Percentiles rank a stretch among this genome's conserved stretches.
These are phyloP conservation scores for Bufotes viridis DNA, from an alignment of 2,797 vertebrate genomes.

Conservation along the genomic window DNA sequence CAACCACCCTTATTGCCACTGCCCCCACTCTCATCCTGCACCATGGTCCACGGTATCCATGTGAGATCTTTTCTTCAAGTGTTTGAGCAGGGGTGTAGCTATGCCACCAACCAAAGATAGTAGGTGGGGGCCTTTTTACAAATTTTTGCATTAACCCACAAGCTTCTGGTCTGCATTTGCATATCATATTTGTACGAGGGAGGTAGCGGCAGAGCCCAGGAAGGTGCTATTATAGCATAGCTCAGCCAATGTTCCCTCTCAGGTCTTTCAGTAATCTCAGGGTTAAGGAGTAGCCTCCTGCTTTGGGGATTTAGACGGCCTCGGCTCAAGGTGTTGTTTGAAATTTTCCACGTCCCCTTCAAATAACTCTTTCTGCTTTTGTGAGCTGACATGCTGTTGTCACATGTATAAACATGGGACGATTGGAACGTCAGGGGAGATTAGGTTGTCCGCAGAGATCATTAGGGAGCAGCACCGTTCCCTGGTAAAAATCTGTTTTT, in stretches of 20 bases:
- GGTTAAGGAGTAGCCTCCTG: constrained; percentile 23
- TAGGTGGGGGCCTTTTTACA: not conserved
- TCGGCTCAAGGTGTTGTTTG: constrained; percentile 77
- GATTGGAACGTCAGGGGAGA: constrained; percentile 65
- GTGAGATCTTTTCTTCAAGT: too few species aligned
- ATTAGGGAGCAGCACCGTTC: constrained; percentile 68
- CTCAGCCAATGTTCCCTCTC: constrained; percentile 16
- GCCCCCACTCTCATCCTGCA: too few species aligned
- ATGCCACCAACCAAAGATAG: not conserved
- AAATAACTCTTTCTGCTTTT: constrained; percentile 69
- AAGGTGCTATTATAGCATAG: not conserved
- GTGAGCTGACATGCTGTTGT: constrained; percentile 68
- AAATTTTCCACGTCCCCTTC: constrained; percentile 72
- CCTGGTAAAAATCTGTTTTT: constrained; percentile 24
- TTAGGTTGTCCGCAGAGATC: constrained; percentile 59
- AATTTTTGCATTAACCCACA: not conserved
- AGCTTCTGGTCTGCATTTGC: not conserved
- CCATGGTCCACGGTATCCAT: too few species aligned
- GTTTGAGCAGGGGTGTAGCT: too few species aligned
- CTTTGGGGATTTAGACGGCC: constrained; percentile 66
- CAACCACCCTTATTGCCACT: too few species aligned
- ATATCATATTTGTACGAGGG: not conserved
- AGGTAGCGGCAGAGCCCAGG: constrained; percentile 15
- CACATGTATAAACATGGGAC: constrained; percentile 74
- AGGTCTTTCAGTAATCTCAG: constrained; percentile 16